Evolutionary conservation across 2,113 vertebrate genomes (phyloP), one percentile per base, ranked within the genome.

Genomic region (Microcebus tavaratra): DNA sequence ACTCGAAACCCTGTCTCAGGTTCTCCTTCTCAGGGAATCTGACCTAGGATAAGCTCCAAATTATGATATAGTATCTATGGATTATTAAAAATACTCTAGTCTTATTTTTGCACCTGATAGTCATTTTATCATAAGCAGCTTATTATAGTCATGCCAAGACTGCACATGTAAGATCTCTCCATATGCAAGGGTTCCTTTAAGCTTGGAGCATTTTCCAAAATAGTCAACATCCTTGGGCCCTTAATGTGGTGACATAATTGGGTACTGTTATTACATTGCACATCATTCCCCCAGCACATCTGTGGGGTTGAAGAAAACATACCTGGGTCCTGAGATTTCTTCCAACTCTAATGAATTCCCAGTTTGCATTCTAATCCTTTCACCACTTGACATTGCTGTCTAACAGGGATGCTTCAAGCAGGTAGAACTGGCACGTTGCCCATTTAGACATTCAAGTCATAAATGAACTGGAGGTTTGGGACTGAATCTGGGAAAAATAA

Each of bases 321-420:
- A 81, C 29, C 91, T 4, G 79, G 50, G 31, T 31, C 36, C 83
- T 80, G n/a, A 90, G 85, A 12, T 63, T 95, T 90, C 92, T 85
- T 97, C 84, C 65, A 90, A 70, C 20, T 88, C 84, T 70, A 94
- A 92, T 90, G 85, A 96, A 97, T 97, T 97, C 86, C 90, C 92
- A 96, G 42, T 80, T 82, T 95, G 15, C 73, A 95, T 92, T 87
- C 82, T 94, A 91, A 96, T 84, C 61, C 88, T 92, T 96, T 96
- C 85, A 89, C 53, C 95, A 79, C 88, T 96, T 79, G 82, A 93
- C 85, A 91, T 78, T 91, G 70, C 63, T 95, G n/a, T 96, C 94
- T 96, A 90, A 94, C 42, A 94, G 92, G 88, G 67, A 87, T 92
- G 78, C 92, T 95, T 82, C 45, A n/a, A 91, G 78, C 67, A 96